These are phyloP conservation scores for Trachythela sp. DNA, from an alignment of 64 coral and sea anemone species.

Conservation along the genomic window DNA sequence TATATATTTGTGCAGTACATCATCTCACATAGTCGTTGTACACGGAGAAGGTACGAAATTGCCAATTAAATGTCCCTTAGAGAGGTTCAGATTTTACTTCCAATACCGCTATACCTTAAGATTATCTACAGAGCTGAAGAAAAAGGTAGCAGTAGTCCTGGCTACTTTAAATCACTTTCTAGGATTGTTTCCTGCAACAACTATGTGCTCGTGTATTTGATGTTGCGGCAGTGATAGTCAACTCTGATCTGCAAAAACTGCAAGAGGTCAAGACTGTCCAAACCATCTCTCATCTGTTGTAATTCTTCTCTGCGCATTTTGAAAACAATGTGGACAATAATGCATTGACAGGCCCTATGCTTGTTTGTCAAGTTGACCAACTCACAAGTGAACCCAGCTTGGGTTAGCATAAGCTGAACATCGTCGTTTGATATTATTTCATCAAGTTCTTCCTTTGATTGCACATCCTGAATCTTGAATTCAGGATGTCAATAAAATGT, in stretches of 20 bases:
- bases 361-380: conserved; percentile 35
- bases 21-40: no score
- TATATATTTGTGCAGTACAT: no score
- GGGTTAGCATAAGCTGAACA: conserved; percentile 21
- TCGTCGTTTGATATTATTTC: conserved; percentile 19
- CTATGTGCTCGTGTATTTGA: no score
- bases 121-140: no score
- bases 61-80: no score
- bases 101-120: no score
- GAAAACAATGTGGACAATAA: conserved; percentile 33
- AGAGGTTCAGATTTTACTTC: no score
- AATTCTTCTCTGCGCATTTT: conserved; percentile 25
- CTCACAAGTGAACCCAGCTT: conserved; percentile 33
- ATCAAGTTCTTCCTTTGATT: background rate
- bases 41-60: no score
- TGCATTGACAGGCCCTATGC: conserved; percentile 32
- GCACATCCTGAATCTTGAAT: conserved; percentile 24
- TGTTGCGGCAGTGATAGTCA: no score
- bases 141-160: no score
- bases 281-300: conserved; percentile 11
- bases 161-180: no score
- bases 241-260: background rate
- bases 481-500: background rate
- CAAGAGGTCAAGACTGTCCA: background rate
- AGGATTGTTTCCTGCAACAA: no score